These are phyloP conservation scores for Heliothis subflexa DNA, from an alignment of 1,140 invertebrate species.

Conservation along the genomic window DNA sequence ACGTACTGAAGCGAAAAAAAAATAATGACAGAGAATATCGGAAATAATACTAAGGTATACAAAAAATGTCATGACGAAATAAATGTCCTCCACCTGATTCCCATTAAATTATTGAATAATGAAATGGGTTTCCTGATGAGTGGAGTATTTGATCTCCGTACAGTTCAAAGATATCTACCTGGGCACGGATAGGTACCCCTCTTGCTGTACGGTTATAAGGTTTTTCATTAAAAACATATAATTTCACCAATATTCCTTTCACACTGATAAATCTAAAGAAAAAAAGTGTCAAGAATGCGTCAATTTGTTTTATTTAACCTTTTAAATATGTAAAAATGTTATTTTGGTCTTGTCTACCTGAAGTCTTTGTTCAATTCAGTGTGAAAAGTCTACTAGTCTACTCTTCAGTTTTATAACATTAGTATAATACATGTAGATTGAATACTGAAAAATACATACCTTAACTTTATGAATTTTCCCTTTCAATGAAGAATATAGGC, in stretches of 20 bases:
- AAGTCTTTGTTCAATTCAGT: too few relatives aligned
- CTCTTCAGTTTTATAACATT: not conserved
- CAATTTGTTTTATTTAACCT: too few relatives aligned
- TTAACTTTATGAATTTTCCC: conserved; percentile 99
- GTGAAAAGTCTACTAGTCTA: too few relatives aligned
- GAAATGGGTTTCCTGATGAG: not conserved
- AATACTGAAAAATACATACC: conserved; percentile 84
- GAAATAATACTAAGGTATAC: not conserved
- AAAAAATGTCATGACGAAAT: not conserved
- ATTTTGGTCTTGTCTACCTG: too few relatives aligned
- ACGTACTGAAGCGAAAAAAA: conserved; percentile 90
- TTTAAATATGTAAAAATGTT: too few relatives aligned
- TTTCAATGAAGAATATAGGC: conserved; percentile 97
- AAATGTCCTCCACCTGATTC: not conserved
- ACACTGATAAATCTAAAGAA: too few relatives aligned
- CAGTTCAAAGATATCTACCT: not conserved
- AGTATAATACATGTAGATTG: not conserved
- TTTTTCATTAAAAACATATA: too few relatives aligned
- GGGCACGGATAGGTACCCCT: too few relatives aligned
- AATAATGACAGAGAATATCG: not conserved
- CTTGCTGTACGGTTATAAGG: not conserved
- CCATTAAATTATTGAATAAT: not conserved
- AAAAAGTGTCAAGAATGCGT: too few relatives aligned
- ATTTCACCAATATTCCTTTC: too few relatives aligned
- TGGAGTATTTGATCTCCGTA: not conserved